phyloP scores from a whole-genome alignment of 2,888 invertebrate genomes.

The Hylaea fasciaria region DNA sequence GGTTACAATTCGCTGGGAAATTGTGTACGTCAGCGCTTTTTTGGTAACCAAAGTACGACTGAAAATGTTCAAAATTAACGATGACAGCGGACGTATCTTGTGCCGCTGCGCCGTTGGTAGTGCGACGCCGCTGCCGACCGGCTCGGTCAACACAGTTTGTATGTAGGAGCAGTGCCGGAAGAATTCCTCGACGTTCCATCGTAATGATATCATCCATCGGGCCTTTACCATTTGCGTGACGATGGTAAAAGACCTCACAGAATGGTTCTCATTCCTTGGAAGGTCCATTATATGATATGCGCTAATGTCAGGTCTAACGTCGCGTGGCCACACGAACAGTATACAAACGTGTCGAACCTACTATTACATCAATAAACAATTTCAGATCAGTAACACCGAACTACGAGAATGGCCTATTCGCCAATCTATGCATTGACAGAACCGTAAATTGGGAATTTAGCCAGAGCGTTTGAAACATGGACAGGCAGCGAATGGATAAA shows the following conservation, averaged over 20 bases:
- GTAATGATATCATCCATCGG: too few relatives aligned
- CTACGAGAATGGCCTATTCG: slow-evolving; percentile 45
- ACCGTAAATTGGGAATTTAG: slow-evolving; percentile 65
- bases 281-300: too few relatives aligned
- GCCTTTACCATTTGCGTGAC: too few relatives aligned
- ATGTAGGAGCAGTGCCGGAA: too few relatives aligned
- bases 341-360: slow-evolving; percentile 21
- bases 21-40: slow-evolving; percentile 32
- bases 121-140: too few relatives aligned
- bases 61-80: not conserved
- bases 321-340: slow-evolving; percentile 17
- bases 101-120: too few relatives aligned
- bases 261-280: too few relatives aligned
- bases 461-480: slow-evolving; percentile 69
- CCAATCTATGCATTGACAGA: slow-evolving; percentile 49
- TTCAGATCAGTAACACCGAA: slow-evolving; percentile 34
- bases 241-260: too few relatives aligned
- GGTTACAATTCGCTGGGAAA: slow-evolving; percentile 67
- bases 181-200: too few relatives aligned
- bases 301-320: too few relatives aligned
- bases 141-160: too few relatives aligned
- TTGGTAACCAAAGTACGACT: slow-evolving; percentile 3
- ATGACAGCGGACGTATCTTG: too few relatives aligned
- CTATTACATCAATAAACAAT: slow-evolving; percentile 30
- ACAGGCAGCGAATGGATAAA: slow-evolving; percentile 79